A percentile compares a stretch with the other conserved stretches of the same genome.
phyloP scores from a whole-genome alignment of 2,797 vertebrate species.

The Urosaurus nigricauda region DNA sequence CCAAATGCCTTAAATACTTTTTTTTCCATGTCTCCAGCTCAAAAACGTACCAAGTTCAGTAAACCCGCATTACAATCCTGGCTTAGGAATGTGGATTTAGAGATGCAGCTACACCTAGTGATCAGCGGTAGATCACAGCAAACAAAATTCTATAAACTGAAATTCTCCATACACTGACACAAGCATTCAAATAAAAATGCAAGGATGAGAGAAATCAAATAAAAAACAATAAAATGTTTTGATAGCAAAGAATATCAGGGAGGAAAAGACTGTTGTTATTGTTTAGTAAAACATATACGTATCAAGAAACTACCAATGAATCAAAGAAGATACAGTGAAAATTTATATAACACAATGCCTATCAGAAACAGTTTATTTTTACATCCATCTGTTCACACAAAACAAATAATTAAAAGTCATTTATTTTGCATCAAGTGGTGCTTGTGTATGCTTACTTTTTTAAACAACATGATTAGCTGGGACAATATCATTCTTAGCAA shows the following conservation, averaged over 20 bases:
- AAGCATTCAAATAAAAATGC: not conserved
- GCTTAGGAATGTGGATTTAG: conserved; percentile 67
- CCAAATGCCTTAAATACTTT: conserved; percentile 46
- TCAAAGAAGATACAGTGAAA: not conserved
- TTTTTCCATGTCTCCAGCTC: conserved; percentile 44
- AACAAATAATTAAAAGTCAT: conserved; percentile 1
- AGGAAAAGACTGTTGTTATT: not conserved
- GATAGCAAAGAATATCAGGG: not conserved
- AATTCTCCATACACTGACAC: not conserved
- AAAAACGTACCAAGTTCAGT: conserved; percentile 33
- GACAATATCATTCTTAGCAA: not conserved
- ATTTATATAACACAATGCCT: not conserved
- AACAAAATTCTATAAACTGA: conserved; percentile 43
- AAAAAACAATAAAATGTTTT: not conserved
- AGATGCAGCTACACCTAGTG: conserved; percentile 83
- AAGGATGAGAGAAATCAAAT: not conserved
- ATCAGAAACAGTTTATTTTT: conserved; percentile 17
- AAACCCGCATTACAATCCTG: conserved; percentile 28
- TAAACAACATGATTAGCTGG: not conserved
- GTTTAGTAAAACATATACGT: conserved; percentile 10
- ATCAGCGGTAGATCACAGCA: conserved; percentile 73
- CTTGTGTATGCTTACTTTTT: not conserved
- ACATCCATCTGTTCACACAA: not conserved
- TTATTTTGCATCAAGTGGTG: not conserved
- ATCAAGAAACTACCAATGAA: conserved; percentile 20